A percentile compares a stretch with the other conserved stretches of the same genome.
These are phyloP conservation scores for Diacarnus erythraeanus DNA, from an alignment of 37 sponge, comb jelly and placozoan genomes.

Conservation along the genomic window DNA sequence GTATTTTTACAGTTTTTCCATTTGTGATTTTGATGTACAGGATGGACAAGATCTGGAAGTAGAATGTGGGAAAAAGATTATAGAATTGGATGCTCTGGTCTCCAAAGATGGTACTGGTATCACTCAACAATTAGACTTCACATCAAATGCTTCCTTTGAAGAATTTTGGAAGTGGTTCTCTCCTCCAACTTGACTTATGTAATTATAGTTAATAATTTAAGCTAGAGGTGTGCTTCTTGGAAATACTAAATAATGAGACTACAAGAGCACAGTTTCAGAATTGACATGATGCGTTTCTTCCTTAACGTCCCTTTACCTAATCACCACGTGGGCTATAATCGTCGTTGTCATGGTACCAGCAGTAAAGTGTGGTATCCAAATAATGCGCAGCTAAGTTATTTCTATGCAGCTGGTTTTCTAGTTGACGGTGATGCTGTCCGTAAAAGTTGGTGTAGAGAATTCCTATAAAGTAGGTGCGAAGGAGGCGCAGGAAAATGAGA, in stretches of 20 bases:
- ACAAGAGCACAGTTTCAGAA: too few species aligned
- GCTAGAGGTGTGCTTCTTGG: too few species aligned
- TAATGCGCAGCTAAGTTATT: not conserved
- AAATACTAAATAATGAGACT: too few species aligned
- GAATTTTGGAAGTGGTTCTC: conserved; percentile 70
- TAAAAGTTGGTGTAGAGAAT: not conserved
- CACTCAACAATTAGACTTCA: conserved; percentile 53
- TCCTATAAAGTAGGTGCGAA: not conserved
- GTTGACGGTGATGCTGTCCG: not conserved
- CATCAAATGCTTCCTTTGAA: conserved; percentile 32
- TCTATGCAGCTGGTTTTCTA: not conserved
- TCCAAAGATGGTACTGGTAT: conserved; percentile 47
- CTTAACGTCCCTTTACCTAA: too few species aligned
- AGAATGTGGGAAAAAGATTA: conserved; percentile 73
- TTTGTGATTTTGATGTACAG: not conserved
- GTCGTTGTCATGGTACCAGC: too few species aligned
- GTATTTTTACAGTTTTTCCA: too few species aligned
- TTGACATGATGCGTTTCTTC: too few species aligned
- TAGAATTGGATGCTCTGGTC: conserved; percentile 36
- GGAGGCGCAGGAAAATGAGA: not conserved
- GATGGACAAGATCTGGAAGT: conserved; percentile 49
- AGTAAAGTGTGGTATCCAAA: too few species aligned
- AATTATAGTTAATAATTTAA: too few species aligned
- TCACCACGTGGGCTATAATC: too few species aligned
- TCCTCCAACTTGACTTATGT: not conserved